phyloP scores from a whole-genome alignment of 2,888 invertebrate species.

The Catocala sponsa region DNA sequence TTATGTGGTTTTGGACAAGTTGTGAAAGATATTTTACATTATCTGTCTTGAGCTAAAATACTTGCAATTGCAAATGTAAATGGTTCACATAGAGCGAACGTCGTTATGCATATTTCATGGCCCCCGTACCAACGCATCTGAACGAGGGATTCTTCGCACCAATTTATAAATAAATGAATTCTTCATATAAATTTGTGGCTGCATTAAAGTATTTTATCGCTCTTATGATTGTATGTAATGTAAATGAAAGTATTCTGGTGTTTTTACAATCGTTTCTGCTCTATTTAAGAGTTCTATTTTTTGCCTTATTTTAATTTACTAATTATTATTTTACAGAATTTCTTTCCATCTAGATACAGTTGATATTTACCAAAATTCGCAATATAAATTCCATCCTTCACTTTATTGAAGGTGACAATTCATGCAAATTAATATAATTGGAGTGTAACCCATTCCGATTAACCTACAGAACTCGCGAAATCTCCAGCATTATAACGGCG shows the following conservation, averaged over 20 bases:
- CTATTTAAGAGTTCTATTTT: not conserved
- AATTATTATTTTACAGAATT: no score
- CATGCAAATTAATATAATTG: not conserved
- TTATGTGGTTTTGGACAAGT: no score
- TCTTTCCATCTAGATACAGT: no score
- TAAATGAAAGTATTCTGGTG: not conserved
- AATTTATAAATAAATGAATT: slow-evolving; percentile 46
- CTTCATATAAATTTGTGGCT: slow-evolving; percentile 37
- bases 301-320: no score
- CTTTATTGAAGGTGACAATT: no score
- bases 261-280: not conserved
- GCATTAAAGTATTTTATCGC: slow-evolving; percentile 31
- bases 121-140: slow-evolving; percentile 13
- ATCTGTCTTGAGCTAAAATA: not conserved
- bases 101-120: slow-evolving; percentile 49
- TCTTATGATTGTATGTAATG: slow-evolving; percentile 14
- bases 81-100: slow-evolving; percentile 29
- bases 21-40: no score
- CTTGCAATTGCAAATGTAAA: slow-evolving; percentile 50
- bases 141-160: slow-evolving; percentile 27
- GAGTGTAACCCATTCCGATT: slow-evolving; percentile 3
- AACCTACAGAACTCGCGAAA: not conserved
- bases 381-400: no score
- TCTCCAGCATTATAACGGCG: not conserved
- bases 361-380: no score